A percentile compares a stretch with the other conserved stretches of the same genome.
Conservation (phyloP, 1,140 invertebrate species). For the Eciton burchellii region DNA sequence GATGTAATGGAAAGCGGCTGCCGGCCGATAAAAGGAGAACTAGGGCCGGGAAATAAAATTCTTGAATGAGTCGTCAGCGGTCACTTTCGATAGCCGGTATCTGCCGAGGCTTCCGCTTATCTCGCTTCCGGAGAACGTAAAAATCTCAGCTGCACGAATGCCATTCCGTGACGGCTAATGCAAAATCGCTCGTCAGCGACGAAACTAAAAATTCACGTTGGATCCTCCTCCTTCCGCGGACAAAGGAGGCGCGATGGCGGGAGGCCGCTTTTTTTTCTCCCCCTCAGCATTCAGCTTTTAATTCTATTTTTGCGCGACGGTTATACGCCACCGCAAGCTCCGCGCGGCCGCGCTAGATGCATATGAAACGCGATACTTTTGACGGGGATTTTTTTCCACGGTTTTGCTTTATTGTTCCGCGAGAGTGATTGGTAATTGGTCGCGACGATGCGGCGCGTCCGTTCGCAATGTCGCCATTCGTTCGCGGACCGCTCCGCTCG, state of each 20-base stretch:
- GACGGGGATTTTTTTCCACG: slow-evolving; percentile 75
- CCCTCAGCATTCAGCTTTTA: slow-evolving; percentile 42
- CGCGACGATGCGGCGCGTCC: slow-evolving; percentile 58
- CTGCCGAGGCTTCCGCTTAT: neutral
- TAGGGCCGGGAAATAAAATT: slow-evolving; percentile 16
- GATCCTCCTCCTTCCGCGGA: slow-evolving; percentile 28
- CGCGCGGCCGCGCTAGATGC: slow-evolving; percentile 48
- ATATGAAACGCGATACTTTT: slow-evolving; percentile 79
- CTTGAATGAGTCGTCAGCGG: neutral
- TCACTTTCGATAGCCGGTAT: neutral
- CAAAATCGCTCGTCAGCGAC: slow-evolving; percentile 9
- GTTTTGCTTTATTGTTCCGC: slow-evolving; percentile 77
- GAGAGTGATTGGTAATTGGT: slow-evolving; percentile 78
- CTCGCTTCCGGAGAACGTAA: neutral
- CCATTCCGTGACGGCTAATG: slow-evolving; percentile 1
- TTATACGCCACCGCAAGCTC: slow-evolving; percentile 18
- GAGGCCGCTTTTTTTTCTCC: slow-evolving; percentile 15
- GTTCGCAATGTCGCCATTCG: slow-evolving; percentile 66
- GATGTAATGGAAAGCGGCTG: slow-evolving; percentile 9
- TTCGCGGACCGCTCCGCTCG: slow-evolving; percentile 45
- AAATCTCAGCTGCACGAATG: neutral
- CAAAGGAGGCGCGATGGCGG: slow-evolving; percentile 31
- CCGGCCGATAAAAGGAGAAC: slow-evolving; percentile 21
- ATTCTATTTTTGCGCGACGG: slow-evolving; percentile 48
- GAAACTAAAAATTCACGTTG: neutral